Evolutionary conservation across 2,888 invertebrate species (phyloP).

Genomic region (Bimastos eiseni): DNA sequence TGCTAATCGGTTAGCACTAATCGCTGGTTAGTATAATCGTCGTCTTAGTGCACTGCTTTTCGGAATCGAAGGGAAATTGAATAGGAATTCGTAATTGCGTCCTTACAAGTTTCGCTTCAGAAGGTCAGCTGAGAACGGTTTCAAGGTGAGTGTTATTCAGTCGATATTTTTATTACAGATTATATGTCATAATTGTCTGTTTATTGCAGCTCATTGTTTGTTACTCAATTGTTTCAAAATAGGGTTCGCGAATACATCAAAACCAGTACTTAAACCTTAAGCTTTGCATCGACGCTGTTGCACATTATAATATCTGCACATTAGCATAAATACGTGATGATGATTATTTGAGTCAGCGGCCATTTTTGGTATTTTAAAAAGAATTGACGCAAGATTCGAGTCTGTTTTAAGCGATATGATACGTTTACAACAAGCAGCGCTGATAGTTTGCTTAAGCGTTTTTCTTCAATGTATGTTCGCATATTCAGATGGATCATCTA

Average conservation of each 20-base stretch:
- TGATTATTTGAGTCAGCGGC: neutral
- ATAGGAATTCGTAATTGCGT: neutral
- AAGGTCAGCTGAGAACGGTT: conserved; percentile 13
- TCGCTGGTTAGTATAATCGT: neutral
- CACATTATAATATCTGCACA: neutral
- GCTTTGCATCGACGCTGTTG: neutral
- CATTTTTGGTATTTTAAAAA: neutral
- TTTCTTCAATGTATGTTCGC: neutral
- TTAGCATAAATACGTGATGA: neutral
- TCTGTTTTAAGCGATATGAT: neutral
- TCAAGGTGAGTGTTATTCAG: neutral
- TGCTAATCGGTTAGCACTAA: neutral
- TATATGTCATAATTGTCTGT: neutral
- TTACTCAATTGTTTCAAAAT: neutral
- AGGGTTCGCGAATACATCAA: neutral
- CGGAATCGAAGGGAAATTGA: neutral
- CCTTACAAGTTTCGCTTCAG: neutral
- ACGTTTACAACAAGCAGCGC: neutral
- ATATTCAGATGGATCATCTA: neutral
- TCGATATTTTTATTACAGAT: neutral
- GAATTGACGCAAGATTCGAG: neutral
- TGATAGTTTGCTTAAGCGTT: neutral
- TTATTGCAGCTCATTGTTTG: neutral
- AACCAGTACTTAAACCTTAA: neutral
- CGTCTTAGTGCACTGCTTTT: neutral